Evolutionary conservation across 2,888 invertebrate genomes (phyloP).

Genomic region (Hirtodrosophila histrioides): DNA sequence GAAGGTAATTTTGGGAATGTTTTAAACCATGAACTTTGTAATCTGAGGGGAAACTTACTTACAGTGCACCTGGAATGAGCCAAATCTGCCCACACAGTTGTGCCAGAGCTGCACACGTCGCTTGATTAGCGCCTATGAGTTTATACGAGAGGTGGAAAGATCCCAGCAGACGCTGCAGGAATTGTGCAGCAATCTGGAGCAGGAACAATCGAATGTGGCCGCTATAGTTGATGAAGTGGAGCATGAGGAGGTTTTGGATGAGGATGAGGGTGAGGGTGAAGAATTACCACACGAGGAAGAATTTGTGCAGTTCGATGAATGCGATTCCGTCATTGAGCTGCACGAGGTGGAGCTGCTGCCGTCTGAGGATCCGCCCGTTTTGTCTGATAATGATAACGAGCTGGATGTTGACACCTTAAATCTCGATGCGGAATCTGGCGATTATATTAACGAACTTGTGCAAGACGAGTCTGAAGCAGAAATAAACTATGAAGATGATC

Average conservation of each 20-base stretch:
- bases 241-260: not conserved
- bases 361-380: not conserved
- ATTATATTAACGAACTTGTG: slow-evolving; percentile 6
- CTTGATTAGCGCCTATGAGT: slow-evolving; percentile 77
- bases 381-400: not conserved
- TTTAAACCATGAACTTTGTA: not conserved
- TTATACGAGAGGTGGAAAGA: slow-evolving; percentile 73
- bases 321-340: slow-evolving; percentile 33
- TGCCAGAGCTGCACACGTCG: slow-evolving; percentile 77
- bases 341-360: slow-evolving; percentile 18
- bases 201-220: slow-evolving; percentile 12
- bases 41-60: not conserved
- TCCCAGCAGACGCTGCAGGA: slow-evolving; percentile 65
- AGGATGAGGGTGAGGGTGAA: slow-evolving; percentile 19
- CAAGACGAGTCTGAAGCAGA: slow-evolving; percentile 21
- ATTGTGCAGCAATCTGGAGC: slow-evolving; percentile 18
- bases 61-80: slow-evolving; percentile 61
- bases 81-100: slow-evolving; percentile 64
- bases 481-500: slow-evolving; percentile 1
- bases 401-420: not conserved
- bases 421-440: not conserved
- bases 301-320: slow-evolving; percentile 21
- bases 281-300: not conserved
- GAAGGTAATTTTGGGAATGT: slow-evolving; percentile 52
- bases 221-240: not conserved